Percentiles rank a stretch among this genome's conserved stretches.
phyloP scores from a whole-genome alignment of 1,140 invertebrate species.

The Drosophila azteca region DNA sequence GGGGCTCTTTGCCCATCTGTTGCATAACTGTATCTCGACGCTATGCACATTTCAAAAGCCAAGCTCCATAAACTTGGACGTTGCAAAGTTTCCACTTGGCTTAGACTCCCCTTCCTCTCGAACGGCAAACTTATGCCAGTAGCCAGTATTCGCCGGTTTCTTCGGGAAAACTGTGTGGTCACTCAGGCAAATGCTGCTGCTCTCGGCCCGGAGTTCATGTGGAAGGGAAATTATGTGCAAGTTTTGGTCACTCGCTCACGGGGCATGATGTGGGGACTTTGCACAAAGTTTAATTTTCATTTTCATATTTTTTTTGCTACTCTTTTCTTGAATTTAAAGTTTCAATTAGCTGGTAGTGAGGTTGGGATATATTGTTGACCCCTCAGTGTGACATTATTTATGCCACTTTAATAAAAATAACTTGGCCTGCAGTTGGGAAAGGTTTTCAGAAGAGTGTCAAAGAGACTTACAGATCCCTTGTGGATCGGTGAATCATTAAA shows the following conservation, averaged over 20 bases:
- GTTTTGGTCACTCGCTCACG: slow-evolving; percentile 20
- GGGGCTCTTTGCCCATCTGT: slow-evolving; percentile 42
- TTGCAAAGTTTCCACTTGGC: slow-evolving; percentile 52
- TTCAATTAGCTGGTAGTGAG: slow-evolving; percentile 58
- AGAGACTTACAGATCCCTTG: too few species aligned
- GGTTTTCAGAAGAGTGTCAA: too few species aligned
- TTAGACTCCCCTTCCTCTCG: slow-evolving; percentile 11
- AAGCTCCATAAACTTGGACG: slow-evolving; percentile 65
- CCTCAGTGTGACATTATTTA: slow-evolving; percentile 39
- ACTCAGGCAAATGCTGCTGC: slow-evolving; percentile 65
- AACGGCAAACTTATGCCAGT: slow-evolving; percentile 31
- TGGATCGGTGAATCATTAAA: too few species aligned
- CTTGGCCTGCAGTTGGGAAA: slow-evolving; percentile 8
- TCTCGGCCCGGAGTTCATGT: slow-evolving; percentile 65
- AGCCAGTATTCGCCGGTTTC: slow-evolving; percentile 29
- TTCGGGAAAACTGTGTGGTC: slow-evolving; percentile 65
- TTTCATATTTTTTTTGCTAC: slow-evolving; percentile 11
- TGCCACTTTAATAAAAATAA: slow-evolving; percentile 8
- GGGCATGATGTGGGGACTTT: background rate
- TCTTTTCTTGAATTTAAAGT: slow-evolving; percentile 46
- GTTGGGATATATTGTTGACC: slow-evolving; percentile 43
- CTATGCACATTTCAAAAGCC: slow-evolving; percentile 63
- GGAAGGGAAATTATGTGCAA: slow-evolving; percentile 63
- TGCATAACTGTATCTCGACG: slow-evolving; percentile 59
- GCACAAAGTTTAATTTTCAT: slow-evolving; percentile 28